These are phyloP conservation scores for Melanotaenia pygmaea DNA, from an alignment of 2,797 vertebrate genomes.

Conservation along the genomic window DNA sequence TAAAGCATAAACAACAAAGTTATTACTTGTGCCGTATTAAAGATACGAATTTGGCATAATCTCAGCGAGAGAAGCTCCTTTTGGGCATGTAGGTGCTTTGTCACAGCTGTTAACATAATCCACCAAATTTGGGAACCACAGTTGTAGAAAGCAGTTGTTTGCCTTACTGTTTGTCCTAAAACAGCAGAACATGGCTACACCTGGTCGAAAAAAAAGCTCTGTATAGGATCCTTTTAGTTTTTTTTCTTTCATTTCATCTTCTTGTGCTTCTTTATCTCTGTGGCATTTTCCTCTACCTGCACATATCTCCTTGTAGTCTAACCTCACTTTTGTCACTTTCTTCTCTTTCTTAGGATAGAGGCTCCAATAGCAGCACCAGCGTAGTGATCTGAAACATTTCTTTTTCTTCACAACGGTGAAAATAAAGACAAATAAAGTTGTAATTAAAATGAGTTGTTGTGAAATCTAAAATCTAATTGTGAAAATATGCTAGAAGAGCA, in stretches of 20 bases:
- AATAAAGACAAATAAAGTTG: slow-evolving; percentile 48
- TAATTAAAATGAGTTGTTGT: slow-evolving; percentile 14
- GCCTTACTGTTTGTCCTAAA: too few species aligned
- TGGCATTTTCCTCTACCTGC: neutral
- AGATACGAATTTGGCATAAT: too few species aligned
- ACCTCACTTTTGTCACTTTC: slow-evolving; percentile 37
- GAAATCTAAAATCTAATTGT: slow-evolving; percentile 17
- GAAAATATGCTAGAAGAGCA: slow-evolving; percentile 11
- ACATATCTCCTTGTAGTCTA: slow-evolving; percentile 15
- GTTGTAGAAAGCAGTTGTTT: too few species aligned
- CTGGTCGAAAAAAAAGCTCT: too few species aligned
- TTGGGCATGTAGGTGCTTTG: too few species aligned
- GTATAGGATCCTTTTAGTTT: too few species aligned
- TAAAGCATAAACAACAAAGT: too few species aligned
- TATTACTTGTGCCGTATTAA: too few species aligned
- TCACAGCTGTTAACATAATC: too few species aligned
- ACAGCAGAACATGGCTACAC: too few species aligned
- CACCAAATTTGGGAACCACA: too few species aligned
- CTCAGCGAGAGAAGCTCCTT: too few species aligned
- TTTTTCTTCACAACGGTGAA: slow-evolving; percentile 44
- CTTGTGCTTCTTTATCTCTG: slow-evolving; percentile 1
- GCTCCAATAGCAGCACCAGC: slow-evolving; percentile 91
- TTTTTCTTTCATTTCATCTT: neutral
- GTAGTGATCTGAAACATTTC: slow-evolving; percentile 88
- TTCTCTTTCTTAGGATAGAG: slow-evolving; percentile 85